Evolutionary conservation across 2,797 vertebrate species (phyloP).

Genomic region (Acomys russatus): DNA sequence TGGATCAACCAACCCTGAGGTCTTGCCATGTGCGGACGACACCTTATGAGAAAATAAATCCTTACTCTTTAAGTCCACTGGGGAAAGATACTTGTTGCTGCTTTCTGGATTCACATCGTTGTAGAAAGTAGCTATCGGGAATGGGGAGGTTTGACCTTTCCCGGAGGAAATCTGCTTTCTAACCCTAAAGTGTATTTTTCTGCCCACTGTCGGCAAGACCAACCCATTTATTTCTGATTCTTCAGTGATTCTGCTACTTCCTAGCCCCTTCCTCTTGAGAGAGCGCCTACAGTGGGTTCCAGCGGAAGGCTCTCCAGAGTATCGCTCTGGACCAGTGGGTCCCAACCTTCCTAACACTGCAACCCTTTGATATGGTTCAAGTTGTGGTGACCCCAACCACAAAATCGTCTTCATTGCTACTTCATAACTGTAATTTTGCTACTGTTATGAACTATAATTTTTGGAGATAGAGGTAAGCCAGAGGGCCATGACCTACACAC

Average conservation of each 20-base stretch:
- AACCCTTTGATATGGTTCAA: not conserved
- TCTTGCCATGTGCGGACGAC: not conserved
- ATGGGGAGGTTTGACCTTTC: not conserved
- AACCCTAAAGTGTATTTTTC: not conserved
- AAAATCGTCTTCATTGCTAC: not conserved
- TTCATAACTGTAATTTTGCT: not conserved
- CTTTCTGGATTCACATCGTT: not conserved
- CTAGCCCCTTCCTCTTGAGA: not conserved
- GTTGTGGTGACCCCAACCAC: not conserved
- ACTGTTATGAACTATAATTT: not conserved
- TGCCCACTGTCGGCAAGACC: not conserved
- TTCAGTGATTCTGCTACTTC: not conserved
- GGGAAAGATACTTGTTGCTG: not conserved
- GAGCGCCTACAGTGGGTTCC: not conserved
- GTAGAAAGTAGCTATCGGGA: not conserved
- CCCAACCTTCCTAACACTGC: not conserved
- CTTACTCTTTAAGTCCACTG: not conserved
- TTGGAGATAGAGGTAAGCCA: not conserved
- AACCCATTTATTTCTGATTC: slow-evolving; percentile 29
- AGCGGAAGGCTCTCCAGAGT: not conserved
- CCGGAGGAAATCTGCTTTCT: not conserved
- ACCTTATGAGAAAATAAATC: not conserved
- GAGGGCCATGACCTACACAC: not conserved
- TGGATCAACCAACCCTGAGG: not conserved
- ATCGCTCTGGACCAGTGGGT: not conserved